Evolutionary conservation across 2,797 vertebrate genomes (phyloP).

Genomic region (Lophius americanus): DNA sequence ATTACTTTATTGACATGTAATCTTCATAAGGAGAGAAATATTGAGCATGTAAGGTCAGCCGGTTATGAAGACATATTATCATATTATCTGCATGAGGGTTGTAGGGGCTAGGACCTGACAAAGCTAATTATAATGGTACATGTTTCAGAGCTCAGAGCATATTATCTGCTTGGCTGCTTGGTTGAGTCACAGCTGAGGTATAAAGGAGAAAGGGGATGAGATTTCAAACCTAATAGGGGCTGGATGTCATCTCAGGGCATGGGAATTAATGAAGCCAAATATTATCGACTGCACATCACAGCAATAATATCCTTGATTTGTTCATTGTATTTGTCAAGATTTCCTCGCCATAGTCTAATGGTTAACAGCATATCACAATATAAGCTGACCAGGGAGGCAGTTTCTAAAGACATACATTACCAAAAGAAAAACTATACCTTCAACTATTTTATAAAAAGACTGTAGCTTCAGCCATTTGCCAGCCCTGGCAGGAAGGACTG

Average conservation of each 20-base stretch:
- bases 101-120: conserved; percentile 98
- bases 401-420: conserved; percentile 35
- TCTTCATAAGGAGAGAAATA: conserved; percentile 99
- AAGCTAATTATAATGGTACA: conserved; percentile 99
- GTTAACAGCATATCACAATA: conserved; percentile 56
- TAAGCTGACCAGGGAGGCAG: conserved; percentile 34
- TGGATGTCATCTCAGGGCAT: conserved; percentile 78
- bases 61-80: conserved; percentile 99
- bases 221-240: conserved; percentile 80
- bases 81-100: conserved; percentile 99
- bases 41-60: conserved; percentile 99
- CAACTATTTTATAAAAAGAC: conserved; percentile 49
- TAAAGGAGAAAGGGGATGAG: conserved; percentile 71
- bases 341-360: conserved; percentile 49
- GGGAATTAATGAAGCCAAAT: conserved; percentile 82
- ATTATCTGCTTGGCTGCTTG: conserved; percentile 97
- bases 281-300: conserved; percentile 77
- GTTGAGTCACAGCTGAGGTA: conserved; percentile 90
- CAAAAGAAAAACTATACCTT: conserved; percentile 41
- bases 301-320: conserved; percentile 76
- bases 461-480: conserved; percentile 63
- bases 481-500: conserved; percentile 66
- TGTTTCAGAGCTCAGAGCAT: conserved; percentile 97
- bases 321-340: conserved; percentile 72
- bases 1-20: conserved; percentile 99